These are phyloP conservation scores for Chelon labrosus DNA, from an alignment of 2,797 vertebrate genomes.

Conservation along the genomic window DNA sequence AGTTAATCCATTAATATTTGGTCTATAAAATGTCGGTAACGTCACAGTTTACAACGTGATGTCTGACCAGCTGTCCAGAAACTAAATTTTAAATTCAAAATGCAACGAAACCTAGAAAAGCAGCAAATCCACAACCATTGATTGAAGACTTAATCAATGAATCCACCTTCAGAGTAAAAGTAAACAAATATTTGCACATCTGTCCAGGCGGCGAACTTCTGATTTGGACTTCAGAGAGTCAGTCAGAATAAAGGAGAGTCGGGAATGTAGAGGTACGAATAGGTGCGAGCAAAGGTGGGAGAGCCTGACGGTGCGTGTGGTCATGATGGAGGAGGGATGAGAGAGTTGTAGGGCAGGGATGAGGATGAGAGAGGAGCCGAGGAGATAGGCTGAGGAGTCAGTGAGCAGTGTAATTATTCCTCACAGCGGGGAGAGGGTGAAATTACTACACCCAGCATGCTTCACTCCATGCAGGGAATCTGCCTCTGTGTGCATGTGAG, in stretches of 20 bases:
- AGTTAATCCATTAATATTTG: background rate
- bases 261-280: background rate
- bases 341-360: conserved; percentile 4
- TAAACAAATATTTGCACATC: background rate
- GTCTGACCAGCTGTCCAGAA: background rate
- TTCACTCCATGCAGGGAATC: conserved; percentile 42
- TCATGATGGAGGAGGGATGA: conserved; percentile 16
- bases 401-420: conserved; percentile 83
- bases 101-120: background rate
- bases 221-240: background rate
- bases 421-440: conserved; percentile 76
- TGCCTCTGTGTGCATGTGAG: conserved; percentile 33
- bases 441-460: conserved; percentile 76
- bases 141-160: background rate
- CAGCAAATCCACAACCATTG: background rate
- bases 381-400: conserved; percentile 70
- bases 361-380: conserved; percentile 43
- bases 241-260: background rate
- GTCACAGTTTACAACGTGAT: background rate
- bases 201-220: background rate
- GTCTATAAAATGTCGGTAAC: background rate
- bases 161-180: background rate
- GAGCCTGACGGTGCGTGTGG: background rate
- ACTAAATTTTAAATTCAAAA: background rate
- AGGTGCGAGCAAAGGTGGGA: background rate